phyloP scores from a whole-genome alignment of 2,888 invertebrate genomes.

The Stenchaetothrips biformis region DNA sequence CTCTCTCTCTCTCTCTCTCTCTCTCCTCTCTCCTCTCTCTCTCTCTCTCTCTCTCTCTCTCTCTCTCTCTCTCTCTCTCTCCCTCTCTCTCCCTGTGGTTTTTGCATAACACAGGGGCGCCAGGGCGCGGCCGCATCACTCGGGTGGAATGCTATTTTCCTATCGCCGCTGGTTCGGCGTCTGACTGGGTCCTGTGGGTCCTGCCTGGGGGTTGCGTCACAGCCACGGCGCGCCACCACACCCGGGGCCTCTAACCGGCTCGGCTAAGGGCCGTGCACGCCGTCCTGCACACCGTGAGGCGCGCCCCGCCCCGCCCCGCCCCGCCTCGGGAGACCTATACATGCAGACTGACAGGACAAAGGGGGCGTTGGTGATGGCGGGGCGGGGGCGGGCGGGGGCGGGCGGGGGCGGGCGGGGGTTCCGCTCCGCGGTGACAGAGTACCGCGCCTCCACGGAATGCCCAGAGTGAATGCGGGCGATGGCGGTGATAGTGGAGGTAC shows the following conservation, averaged over 20 bases:
- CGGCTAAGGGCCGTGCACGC: neutral
- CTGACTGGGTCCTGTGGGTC: too few relatives aligned
- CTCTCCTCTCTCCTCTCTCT: too few relatives aligned
- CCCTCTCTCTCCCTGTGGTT: too few relatives aligned
- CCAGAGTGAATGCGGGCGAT: too few relatives aligned
- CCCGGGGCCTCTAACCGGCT: too few relatives aligned
- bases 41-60: too few relatives aligned
- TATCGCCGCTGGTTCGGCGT: neutral
- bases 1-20: too few relatives aligned
- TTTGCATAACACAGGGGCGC: neutral
- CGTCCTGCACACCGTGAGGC: neutral
- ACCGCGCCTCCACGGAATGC: neutral
- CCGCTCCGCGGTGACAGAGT: neutral
- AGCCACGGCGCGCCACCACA: too few relatives aligned
- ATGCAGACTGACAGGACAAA: conserved; percentile 15
- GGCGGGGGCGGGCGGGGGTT: neutral
- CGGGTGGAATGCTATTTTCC: neutral
- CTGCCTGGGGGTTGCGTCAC: too few relatives aligned
- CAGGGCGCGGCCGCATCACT: neutral
- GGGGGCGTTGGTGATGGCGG: neutral
- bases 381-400: neutral
- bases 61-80: too few relatives aligned
- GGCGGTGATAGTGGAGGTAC: too few relatives aligned
- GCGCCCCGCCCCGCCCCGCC: neutral
- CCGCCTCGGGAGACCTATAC: neutral